Percentiles rank a stretch among this genome's conserved stretches.
Conservation (phyloP, 2,797 vertebrate genomes). For the Naso thynnoides region DNA sequence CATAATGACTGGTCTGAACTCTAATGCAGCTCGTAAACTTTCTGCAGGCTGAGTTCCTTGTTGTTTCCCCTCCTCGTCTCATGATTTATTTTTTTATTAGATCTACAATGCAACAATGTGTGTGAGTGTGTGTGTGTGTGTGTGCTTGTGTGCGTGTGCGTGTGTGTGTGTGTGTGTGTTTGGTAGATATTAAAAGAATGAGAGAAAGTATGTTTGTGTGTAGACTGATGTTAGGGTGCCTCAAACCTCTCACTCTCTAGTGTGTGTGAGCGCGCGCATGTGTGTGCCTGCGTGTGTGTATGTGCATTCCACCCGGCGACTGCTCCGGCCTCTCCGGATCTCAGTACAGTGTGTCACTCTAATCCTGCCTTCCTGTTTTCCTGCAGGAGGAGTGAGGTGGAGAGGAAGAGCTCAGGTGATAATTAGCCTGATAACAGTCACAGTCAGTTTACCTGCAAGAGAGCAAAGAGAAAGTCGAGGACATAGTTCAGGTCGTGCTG, state of each 20-base stretch:
- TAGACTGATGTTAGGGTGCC: slow-evolving; percentile 31
- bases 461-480: slow-evolving; percentile 19
- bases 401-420: slow-evolving; percentile 70
- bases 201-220: slow-evolving; percentile 43
- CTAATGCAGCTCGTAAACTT: slow-evolving; percentile 67
- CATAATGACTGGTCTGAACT: slow-evolving; percentile 63
- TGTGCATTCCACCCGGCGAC: slow-evolving; percentile 76
- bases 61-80: slow-evolving; percentile 61
- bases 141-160: neutral
- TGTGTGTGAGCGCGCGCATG: slow-evolving; percentile 20
- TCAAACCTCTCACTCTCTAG: slow-evolving; percentile 10
- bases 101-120: slow-evolving; percentile 38
- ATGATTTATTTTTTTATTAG: slow-evolving; percentile 58
- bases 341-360: slow-evolving; percentile 78
- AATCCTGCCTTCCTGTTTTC: slow-evolving; percentile 87
- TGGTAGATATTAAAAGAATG: slow-evolving; percentile 18
- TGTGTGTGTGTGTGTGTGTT: neutral
- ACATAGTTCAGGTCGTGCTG: neutral
- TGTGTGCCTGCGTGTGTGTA: slow-evolving; percentile 44
- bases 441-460: slow-evolving; percentile 59
- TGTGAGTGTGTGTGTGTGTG: neutral
- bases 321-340: slow-evolving; percentile 81
- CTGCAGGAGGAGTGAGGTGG: slow-evolving; percentile 72
- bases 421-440: slow-evolving; percentile 68
- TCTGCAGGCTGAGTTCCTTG: slow-evolving; percentile 54